Percentiles rank a stretch among this genome's conserved stretches.
Conservation (phyloP, 2,797 vertebrate species). For the Momotus momota region DNA sequence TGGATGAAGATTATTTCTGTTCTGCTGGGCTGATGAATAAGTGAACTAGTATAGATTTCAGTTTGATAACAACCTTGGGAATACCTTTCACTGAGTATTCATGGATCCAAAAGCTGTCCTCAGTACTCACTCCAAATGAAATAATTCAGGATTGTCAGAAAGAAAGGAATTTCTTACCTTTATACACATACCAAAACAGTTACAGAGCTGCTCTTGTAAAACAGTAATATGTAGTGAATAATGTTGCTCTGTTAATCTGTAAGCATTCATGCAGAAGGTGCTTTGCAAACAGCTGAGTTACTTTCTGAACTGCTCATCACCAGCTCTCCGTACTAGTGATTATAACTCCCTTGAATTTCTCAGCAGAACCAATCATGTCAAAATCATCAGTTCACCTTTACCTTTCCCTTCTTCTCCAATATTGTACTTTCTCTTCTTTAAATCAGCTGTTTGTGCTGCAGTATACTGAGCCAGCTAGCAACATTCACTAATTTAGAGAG, state of each 20-base stretch:
- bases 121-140: neutral
- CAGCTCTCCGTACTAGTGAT: neutral
- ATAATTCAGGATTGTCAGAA: neutral
- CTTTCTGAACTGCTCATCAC: neutral
- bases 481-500: neutral
- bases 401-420: neutral
- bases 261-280: neutral
- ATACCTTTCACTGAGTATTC: neutral
- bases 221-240: neutral
- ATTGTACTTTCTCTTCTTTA: neutral
- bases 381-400: neutral
- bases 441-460: neutral
- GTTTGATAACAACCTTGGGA: neutral
- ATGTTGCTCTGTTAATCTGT: neutral
- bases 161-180: neutral
- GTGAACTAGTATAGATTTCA: neutral
- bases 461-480: neutral
- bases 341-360: neutral
- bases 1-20: neutral
- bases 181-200: neutral
- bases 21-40: neutral
- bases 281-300: neutral
- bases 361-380: neutral
- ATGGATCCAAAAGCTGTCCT: neutral
- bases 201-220: neutral